These are phyloP conservation scores for Caenorhabditis briggsae DNA, from an alignment of 1,140 invertebrate genomes.

Conservation along the genomic window DNA sequence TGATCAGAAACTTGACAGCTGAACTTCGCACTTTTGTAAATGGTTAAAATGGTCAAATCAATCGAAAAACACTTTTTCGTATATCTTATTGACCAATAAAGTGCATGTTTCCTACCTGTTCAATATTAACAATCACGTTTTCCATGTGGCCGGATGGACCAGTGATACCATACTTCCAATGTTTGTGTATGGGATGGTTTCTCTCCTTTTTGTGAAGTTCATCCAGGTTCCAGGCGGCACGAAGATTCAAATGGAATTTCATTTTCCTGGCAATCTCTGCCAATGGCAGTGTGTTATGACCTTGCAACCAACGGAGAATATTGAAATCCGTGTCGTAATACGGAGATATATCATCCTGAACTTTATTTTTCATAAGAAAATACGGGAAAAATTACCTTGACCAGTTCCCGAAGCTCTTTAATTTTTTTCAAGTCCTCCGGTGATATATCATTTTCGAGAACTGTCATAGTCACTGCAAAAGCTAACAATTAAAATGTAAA, in stretches of 20 bases:
- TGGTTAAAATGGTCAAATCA: too few relatives aligned
- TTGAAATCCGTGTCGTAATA: conserved; percentile 74
- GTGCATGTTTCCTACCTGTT: conserved; percentile 68
- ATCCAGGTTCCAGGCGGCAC: conserved; percentile 71
- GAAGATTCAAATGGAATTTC: conserved; percentile 68
- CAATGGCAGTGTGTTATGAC: conserved; percentile 54
- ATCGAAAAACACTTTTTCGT: too few relatives aligned
- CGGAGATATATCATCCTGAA: conserved; percentile 66
- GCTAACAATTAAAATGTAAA: background rate
- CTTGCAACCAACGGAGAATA: conserved; percentile 72
- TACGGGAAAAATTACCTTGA: conserved; percentile 40
- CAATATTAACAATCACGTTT: conserved; percentile 73
- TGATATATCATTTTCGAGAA: conserved; percentile 51
- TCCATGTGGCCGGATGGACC: conserved; percentile 68
- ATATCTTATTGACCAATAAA: too few relatives aligned
- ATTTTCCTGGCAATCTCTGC: conserved; percentile 68
- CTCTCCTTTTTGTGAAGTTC: conserved; percentile 63
- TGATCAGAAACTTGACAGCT: too few relatives aligned
- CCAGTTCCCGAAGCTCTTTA: conserved; percentile 63
- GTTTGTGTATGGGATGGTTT: conserved; percentile 71
- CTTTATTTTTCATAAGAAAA: background rate
- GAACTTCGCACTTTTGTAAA: too few relatives aligned
- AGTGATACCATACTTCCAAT: conserved; percentile 73
- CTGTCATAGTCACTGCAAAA: conserved; percentile 55
- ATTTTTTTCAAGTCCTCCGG: conserved; percentile 62